These are phyloP conservation scores for Xiphophorus maculatus DNA, from an alignment of 2,113 vertebrate species.

Conservation along the genomic window DNA sequence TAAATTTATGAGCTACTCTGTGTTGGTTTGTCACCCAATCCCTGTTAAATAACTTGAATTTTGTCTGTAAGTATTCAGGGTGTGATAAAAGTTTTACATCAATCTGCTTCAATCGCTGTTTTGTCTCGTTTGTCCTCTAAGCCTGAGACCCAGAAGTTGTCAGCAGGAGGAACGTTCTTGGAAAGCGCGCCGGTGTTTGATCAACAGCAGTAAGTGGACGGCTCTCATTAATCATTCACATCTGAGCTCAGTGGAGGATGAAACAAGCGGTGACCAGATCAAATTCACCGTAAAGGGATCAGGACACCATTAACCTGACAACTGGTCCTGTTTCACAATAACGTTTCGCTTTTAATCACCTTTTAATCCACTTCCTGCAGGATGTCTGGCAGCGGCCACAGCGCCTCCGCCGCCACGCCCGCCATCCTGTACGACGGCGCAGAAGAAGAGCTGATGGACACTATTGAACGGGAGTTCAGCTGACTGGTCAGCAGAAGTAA, in stretches of 20 bases:
- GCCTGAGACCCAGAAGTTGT: conserved; percentile 47
- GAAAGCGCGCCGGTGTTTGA: conserved; percentile 48
- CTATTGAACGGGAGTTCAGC: conserved; percentile 80
- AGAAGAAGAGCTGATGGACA: conserved; percentile 82
- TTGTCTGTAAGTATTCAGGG: no score
- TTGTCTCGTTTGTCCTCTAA: not conserved
- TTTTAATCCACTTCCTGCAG: conserved; percentile 47
- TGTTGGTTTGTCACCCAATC: no score
- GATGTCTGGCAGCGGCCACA: conserved; percentile 48
- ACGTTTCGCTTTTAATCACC: not conserved
- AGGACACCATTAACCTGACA: not conserved
- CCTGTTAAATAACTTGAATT: no score
- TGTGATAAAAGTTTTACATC: no score
- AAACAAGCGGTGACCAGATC: conserved; percentile 48
- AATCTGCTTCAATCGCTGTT: no score
- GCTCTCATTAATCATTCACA: conserved; percentile 63
- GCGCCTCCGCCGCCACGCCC: conserved; percentile 51
- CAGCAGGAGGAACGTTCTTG: conserved; percentile 34
- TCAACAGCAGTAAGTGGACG: conserved; percentile 72
- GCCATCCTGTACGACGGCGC: conserved; percentile 74
- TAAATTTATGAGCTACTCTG: no score
- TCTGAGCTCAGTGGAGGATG: conserved; percentile 44
- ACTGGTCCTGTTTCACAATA: not conserved
- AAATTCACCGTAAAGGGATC: conserved; percentile 55
- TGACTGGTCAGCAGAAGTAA: conserved; percentile 53